phyloP scores from a whole-genome alignment of 2,113 vertebrate genomes.

The Epinephelus moara region DNA sequence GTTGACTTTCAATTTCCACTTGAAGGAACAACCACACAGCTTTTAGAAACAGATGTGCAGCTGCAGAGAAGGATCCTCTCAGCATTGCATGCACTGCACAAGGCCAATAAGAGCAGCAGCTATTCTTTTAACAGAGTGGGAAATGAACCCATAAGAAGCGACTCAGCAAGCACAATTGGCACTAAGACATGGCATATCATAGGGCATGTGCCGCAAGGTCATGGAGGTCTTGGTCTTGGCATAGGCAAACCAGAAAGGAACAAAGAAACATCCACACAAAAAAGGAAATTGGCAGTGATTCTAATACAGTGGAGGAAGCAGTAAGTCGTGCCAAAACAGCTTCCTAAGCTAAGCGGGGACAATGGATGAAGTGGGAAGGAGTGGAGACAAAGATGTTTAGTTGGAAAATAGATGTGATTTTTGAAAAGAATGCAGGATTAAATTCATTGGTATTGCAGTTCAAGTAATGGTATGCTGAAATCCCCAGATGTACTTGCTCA shows the following conservation, averaged over 20 bases:
- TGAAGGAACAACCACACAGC: background rate
- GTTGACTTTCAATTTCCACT: constrained; percentile 43
- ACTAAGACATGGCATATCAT: constrained; percentile 36
- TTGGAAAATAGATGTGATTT: constrained; percentile 21
- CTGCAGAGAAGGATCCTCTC: constrained; percentile 15
- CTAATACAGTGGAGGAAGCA: constrained; percentile 20
- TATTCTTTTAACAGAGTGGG: constrained; percentile 21
- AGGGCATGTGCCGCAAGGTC: constrained; percentile 37
- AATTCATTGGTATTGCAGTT: constrained; percentile 7
- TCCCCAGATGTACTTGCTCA: background rate
- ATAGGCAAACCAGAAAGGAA: constrained; percentile 32
- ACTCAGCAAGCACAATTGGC: constrained; percentile 38
- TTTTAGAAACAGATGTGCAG: constrained; percentile 40
- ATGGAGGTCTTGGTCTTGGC: constrained; percentile 49
- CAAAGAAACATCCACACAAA: constrained; percentile 42
- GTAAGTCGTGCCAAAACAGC: constrained; percentile 33
- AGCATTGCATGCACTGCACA: constrained; percentile 18
- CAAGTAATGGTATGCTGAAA: constrained; percentile 18
- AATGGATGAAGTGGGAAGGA: constrained; percentile 30
- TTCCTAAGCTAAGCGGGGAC: constrained; percentile 22
- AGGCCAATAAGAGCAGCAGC: constrained; percentile 4
- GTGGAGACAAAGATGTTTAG: constrained; percentile 24
- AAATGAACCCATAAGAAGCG: constrained; percentile 47
- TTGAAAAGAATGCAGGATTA: constrained; percentile 8
- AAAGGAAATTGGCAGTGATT: constrained; percentile 26